A percentile compares a stretch with the other conserved stretches of the same genome.
phyloP scores from a whole-genome alignment of 2,113 vertebrate genomes.

The Taurulus bubalis region DNA sequence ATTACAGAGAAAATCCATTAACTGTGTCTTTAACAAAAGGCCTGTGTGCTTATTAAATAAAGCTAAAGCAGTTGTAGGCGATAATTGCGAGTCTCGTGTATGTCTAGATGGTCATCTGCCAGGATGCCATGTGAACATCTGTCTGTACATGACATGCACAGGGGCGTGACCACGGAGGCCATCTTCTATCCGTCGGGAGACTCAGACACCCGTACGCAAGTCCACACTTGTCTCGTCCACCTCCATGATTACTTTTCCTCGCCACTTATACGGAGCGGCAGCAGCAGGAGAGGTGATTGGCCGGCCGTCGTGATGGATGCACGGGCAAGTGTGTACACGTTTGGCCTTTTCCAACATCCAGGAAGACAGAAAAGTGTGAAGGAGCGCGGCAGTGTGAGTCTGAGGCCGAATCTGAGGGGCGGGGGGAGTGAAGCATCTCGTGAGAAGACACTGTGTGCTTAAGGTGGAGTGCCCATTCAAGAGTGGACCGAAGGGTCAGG shows the following conservation, averaged over 20 bases:
- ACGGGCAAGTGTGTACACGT: constrained; percentile 48
- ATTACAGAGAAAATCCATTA: constrained; percentile 23
- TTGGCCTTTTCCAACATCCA: constrained; percentile 42
- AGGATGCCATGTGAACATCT: neutral
- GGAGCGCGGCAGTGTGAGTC: neutral
- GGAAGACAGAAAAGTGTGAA: constrained; percentile 4
- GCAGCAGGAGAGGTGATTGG: constrained; percentile 62
- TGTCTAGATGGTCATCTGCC: neutral
- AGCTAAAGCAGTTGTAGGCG: neutral
- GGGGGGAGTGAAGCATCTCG: constrained; percentile 22
- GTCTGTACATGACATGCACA: neutral
- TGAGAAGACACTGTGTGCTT: neutral
- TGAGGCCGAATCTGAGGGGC: neutral
- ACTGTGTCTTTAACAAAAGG: neutral
- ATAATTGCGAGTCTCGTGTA: constrained; percentile 5
- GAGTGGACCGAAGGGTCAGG: constrained; percentile 4
- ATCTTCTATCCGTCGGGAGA: neutral
- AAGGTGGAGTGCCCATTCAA: constrained; percentile 16
- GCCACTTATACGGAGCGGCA: constrained; percentile 42
- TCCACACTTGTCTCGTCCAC: constrained; percentile 4
- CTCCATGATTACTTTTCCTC: constrained; percentile 40
- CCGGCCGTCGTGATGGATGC: constrained; percentile 50
- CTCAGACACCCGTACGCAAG: constrained; percentile 6
- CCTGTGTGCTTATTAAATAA: neutral
- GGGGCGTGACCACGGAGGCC: neutral